Conservation (phyloP, 2,113 vertebrate genomes). For the Malurus elegans region DNA sequence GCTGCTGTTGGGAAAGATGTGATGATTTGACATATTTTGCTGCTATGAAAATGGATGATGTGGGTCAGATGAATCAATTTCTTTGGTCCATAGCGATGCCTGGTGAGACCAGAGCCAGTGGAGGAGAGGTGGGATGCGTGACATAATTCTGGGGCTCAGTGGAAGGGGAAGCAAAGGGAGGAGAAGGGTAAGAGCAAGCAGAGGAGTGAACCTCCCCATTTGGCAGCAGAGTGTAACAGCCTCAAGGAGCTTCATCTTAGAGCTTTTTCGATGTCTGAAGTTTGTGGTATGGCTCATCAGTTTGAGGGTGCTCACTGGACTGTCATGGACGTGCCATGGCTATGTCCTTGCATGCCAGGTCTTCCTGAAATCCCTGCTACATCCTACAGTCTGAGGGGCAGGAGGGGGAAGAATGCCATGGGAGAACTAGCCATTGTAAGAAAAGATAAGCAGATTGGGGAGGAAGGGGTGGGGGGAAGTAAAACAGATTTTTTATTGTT, state of each 20-base stretch:
- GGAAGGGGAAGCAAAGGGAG: neutral
- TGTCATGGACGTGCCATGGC: neutral
- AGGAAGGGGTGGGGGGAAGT: neutral
- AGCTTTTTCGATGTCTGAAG: neutral
- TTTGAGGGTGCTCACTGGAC: neutral
- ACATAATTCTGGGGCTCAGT: neutral
- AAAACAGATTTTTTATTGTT: neutral
- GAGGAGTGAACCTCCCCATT: neutral
- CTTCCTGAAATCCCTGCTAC: neutral
- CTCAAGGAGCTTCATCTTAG: rapidly evolving
- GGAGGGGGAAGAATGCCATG: neutral
- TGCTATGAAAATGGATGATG: neutral
- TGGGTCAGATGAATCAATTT: neutral
- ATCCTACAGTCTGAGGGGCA: neutral
- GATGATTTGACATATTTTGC: neutral
- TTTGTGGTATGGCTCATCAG: rapidly evolving
- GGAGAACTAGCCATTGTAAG: neutral
- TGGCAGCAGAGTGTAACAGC: neutral
- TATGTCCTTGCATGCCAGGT: neutral
- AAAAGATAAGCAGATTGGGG: neutral
- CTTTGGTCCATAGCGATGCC: neutral
- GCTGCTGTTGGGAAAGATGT: neutral
- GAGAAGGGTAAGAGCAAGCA: neutral
- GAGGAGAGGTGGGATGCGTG: neutral
- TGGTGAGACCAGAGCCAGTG: neutral